Evolutionary conservation across 2,113 vertebrate species (phyloP).

Genomic region (Melanocharis versteri): DNA sequence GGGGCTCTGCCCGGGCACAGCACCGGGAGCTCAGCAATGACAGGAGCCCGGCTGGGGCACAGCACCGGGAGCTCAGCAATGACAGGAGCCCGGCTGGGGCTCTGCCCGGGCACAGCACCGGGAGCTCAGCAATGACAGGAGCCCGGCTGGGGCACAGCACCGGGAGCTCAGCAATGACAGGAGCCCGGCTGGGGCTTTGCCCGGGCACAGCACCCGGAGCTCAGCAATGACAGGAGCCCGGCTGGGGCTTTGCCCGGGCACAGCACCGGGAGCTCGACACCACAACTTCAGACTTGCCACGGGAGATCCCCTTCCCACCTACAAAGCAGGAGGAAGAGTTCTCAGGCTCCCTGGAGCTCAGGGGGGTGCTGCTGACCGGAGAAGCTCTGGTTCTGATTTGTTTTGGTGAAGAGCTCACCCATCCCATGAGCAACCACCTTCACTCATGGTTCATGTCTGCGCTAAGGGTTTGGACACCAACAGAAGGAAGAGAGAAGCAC

Average conservation of each 20-base stretch:
- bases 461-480: not conserved
- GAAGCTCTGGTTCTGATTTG: not conserved
- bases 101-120: not conserved
- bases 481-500: not conserved
- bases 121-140: no score
- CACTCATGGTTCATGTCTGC: not conserved
- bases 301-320: constrained; percentile 10
- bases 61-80: not conserved
- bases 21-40: not conserved
- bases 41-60: not conserved
- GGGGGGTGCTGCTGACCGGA: not conserved
- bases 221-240: fast-evolving
- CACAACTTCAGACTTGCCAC: not conserved
- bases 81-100: not conserved
- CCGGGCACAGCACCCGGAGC: not conserved
- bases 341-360: not conserved
- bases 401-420: not conserved
- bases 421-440: not conserved
- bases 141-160: not conserved
- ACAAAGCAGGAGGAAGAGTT: not conserved
- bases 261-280: not conserved
- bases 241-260: not conserved
- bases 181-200: not conserved
- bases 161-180: no score
- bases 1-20: not conserved